Conservation (phyloP, 2,113 vertebrate genomes). For the Muntiacus muntjak region DNA sequence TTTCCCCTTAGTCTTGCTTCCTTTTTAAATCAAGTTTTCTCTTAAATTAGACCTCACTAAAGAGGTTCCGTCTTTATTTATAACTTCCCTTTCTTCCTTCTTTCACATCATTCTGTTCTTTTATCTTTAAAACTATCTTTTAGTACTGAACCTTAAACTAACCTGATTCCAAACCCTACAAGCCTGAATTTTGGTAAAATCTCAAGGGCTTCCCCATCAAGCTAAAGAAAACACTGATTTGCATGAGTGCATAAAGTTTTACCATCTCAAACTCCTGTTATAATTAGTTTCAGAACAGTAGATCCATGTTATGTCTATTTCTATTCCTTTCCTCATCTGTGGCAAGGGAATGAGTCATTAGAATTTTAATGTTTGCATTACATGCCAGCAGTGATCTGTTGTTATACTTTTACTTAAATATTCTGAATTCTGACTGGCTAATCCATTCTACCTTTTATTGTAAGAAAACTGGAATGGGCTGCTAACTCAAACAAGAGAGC, state of each 20-base stretch:
- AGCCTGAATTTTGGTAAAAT: constrained; percentile 26
- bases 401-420: constrained; percentile 59
- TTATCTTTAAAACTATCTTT: neutral
- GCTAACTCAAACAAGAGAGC: constrained; percentile 36
- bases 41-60: neutral
- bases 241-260: constrained; percentile 43
- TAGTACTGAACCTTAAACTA: neutral
- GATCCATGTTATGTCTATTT: constrained; percentile 65
- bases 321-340: constrained; percentile 53
- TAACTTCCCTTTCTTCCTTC: neutral
- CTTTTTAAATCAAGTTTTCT: neutral
- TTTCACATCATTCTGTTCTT: neutral
- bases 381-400: constrained; percentile 65
- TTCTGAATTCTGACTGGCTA: neutral
- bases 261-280: constrained; percentile 57
- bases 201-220: neutral
- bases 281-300: constrained; percentile 49
- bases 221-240: constrained; percentile 61
- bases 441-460: constrained; percentile 37
- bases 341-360: constrained; percentile 63
- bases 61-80: neutral
- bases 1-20: neutral
- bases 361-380: constrained; percentile 65
- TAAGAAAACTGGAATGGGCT: neutral
- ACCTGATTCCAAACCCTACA: neutral